Base-by-base conservation (phyloP, 2,113 vertebrate genomes). In the Coturnix japonica region DNA sequence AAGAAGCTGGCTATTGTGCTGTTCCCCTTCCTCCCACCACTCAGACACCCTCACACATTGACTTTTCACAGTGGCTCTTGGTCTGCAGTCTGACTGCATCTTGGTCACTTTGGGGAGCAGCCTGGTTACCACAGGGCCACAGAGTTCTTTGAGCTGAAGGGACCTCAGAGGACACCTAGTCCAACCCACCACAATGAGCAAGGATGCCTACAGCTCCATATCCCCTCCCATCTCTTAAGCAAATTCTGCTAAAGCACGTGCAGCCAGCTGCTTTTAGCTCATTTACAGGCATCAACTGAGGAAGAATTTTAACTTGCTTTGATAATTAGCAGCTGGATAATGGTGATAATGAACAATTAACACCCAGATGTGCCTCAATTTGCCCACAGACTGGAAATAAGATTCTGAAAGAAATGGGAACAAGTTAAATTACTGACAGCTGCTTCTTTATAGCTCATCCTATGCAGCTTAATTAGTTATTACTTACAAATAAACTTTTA, bases 1-100 rank as follows among this genome's bases (percentile, higher is more conserved):
- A 93, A 93, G 82, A 96, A 95, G 96, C 33, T 86, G 91, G 84
- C 70, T 84, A 61, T 79, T 95, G 92, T 95, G 89, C 74, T 95
- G 85, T 89, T 72, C 71, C 81, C 91, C 51, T 90, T 94, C 95
- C 84, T 85, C 65, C 91, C 94, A 91, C 67, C 91, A 60, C 61
- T 35, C 33, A 93, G 61, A 95, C 91, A 93, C 84, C 94, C 94
- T 95, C 71, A 93, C 59, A 95, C 91, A 89, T 85, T 76, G 88
- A 85, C 61, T 93, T 89, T 89, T 73, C 88, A 90, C 80, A 87
- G 78, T 44, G 77, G 46, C 44, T 65, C 46, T 81, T 57, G 57
- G 65, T 60, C 60, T 35, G 26, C 13, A 49, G 73, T 41, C 83
- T 59, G 47, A 41, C 39, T 53, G 17, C 26, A 63, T 79, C 83